Base-by-base conservation (phyloP, 2,797 vertebrate species). In the Cynodonichthys magdalenae region DNA sequence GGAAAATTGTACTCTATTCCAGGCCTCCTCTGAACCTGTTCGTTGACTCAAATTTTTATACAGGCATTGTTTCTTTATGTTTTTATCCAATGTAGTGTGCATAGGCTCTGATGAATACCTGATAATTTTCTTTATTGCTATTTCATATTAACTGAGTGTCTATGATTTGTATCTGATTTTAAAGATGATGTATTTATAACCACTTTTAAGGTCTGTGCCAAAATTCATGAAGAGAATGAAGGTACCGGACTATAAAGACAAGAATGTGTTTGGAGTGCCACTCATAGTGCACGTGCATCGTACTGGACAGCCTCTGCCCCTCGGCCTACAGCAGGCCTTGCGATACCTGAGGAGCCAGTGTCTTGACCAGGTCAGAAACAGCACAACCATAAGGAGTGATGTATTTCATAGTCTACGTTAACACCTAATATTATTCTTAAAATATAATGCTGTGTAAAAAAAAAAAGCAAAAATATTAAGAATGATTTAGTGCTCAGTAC, bases 161-260 rank as follows among this genome's bases (percentile, higher is more conserved):
- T 15, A 36, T 6, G 39, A 15, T n/a, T 15, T 12, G 6, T 39
- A 4, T 2, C 17, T 3, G 9, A 15, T 63, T 15, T 56, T 4
- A 59, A 68, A 45, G 0, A 71, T 31, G 19, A 36, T 59, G 10
- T 53, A 12, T 59, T 64, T 28, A 44, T 80, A 24, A 24, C 31
- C 77, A 2, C 58, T 10, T 71, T 85, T 71, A 66, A 99, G 97
- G 97, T 94, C 96, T 20, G 97, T 99, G 70, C 97, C 97, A 66
- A 99, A 97, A 90, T 99, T 99, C 83, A 99, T 99, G 96, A 98
- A 98, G 90, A 94, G 97, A 88, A 96, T 96, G 94, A 99, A 98
- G 89, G 96, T 97, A 73, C 97, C 97, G 14, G 97, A 99, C 86
- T 99, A 99, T 83, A 98, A 95, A 87, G 97, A 98, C 86, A 99